Evolutionary conservation across 2,113 vertebrate genomes (phyloP), one percentile per base, ranked within the genome.

Genomic region (Boleophthalmus pectinirostris): DNA sequence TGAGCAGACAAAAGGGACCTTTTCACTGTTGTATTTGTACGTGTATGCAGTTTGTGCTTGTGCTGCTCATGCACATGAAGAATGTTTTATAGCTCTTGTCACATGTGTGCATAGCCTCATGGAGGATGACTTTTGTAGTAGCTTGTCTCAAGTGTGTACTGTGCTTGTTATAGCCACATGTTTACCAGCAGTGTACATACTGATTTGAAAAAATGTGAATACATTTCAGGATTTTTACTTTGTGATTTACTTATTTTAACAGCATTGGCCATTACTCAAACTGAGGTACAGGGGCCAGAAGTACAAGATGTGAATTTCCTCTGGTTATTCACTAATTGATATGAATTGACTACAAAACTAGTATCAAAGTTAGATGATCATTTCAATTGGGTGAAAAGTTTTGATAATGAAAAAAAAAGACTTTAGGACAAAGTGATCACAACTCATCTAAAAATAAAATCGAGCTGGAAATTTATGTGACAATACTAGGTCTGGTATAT

Each of bases 1-100:
- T 88, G 81, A 85, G 89, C 85, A 88, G 91, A 91, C 92, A 88
- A 90, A 91, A 81, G 87, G 82, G 88, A 91, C 79, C 75, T 78
- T 85, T 87, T 82, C 68, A 45, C 51, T 74, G 78, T 87, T 89
- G 84, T 87, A 83, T 85, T 77, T 80, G 76, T 74, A 53, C 81
- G 81, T 75, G 80, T 60, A 75, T 79, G 77, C 57, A 66, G 72
- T 78, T 74, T 82, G 77, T 84, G 82, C 89, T 83, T 79, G 73
- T 73, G 51, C 25, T 54, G 76, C 78, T 73, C 80, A 21, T 54
- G 51, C 51, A 54, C 51, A 21, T 56, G 83, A 80, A 49, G 73
- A 82, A 74, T 64, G 3, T 74, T 88, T 84, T 82, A 80, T 70
- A 78, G 67, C 72, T 85, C 74, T 89, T 87, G 83, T 86, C 77